Evolutionary conservation across 2,113 vertebrate genomes (phyloP), one percentile per base, ranked within the genome.

Genomic region (Thunnus maccoyii): DNA sequence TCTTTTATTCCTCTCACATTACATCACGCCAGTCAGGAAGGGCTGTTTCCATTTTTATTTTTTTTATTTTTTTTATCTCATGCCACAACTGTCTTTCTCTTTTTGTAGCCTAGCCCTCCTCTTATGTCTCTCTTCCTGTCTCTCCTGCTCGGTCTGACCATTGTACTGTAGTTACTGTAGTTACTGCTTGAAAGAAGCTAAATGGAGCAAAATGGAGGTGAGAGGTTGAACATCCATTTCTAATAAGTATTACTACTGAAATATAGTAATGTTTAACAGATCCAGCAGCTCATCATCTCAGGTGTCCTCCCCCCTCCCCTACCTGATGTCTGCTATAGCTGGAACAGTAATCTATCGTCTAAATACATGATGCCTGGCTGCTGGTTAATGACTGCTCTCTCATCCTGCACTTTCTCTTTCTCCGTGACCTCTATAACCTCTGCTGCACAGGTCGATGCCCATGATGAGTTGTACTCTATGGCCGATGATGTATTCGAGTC

Each of bases 401-500:
- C 13, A 41, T 41, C 18, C 4, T 17, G 0, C 0, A 13, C 2
- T 27, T 56, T 17, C 20, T 64, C 36, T 50, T 9, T 32, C 51
- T 57, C n/a, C 9, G 32, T 20, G 18, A 0, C 15, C 63, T 60
- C 54, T 56, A n/a, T 58, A n/a, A 17, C 72, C 56, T 25, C 44
- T 30, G 15, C 62, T 70, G 2, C 12, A 0, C 84, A 98, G 97
- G 94, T 94, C 14, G 95, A 96, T 71, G 92, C 93, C 80, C 97
- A 96, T 0, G 97, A 96, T 0, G 97, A 99, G 88, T 92, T 94
- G 0, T 97, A 95, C 87, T 98, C 97, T 41, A 98, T 99, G 96
- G 94, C 97, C 0, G 98, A 99, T 0, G 98, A 99, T 0, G 98
- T 99, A 41, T 99, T 99, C 12, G 98, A 99, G 90, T 99, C 98